Percentiles rank a stretch among this genome's conserved stretches.
phyloP scores from a whole-genome alignment of 2,113 vertebrate genomes.

The Phaetusa simplex region DNA sequence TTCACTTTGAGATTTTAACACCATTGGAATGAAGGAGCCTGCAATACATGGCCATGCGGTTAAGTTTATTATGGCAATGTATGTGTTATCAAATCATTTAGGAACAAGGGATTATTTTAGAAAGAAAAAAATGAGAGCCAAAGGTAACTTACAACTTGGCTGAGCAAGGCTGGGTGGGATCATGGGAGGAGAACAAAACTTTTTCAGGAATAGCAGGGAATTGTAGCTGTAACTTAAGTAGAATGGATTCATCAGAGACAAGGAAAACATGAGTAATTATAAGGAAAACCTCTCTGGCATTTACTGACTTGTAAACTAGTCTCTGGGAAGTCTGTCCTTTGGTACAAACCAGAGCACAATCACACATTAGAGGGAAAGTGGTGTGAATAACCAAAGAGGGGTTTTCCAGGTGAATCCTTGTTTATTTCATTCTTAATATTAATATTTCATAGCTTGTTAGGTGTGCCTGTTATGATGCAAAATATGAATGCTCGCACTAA shows the following conservation, averaged over 20 bases:
- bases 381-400: neutral
- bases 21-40: neutral
- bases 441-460: neutral
- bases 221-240: neutral
- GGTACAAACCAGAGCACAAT: neutral
- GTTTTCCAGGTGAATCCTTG: neutral
- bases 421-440: neutral
- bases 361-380: neutral
- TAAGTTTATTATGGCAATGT: neutral
- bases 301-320: neutral
- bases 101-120: neutral
- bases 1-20: neutral
- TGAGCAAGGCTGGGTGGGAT: neutral
- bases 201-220: neutral
- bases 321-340: neutral
- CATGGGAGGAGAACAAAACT: neutral
- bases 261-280: neutral
- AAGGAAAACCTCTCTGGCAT: neutral
- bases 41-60: neutral
- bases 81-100: neutral
- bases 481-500: neutral
- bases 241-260: neutral
- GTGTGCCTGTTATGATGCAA: neutral
- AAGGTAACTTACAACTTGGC: neutral
- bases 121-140: neutral